Conservation (phyloP, 1,140 invertebrate species). For the Drosophila parvula region DNA sequence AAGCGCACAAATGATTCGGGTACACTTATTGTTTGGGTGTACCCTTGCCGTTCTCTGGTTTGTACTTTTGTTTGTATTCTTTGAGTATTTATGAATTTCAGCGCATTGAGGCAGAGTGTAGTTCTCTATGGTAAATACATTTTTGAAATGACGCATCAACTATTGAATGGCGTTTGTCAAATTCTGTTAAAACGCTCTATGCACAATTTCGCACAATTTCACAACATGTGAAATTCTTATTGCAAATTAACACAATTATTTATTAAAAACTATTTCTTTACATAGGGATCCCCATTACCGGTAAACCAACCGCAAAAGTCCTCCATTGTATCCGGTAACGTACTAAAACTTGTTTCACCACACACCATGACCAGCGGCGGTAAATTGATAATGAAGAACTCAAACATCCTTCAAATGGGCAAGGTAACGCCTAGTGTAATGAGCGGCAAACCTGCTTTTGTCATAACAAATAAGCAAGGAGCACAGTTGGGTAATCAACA, state of each 20-base stretch:
- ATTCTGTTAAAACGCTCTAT: too few species aligned
- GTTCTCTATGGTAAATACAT: too few species aligned
- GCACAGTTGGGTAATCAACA: slow-evolving; percentile 86
- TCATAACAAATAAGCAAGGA: slow-evolving; percentile 83
- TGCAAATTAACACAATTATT: neutral
- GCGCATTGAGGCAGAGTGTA: too few species aligned
- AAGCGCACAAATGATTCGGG: too few species aligned
- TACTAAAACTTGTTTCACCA: slow-evolving; percentile 77
- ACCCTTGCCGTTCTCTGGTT: too few species aligned
- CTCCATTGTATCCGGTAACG: slow-evolving; percentile 72
- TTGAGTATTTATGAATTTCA: too few species aligned
- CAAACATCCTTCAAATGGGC: slow-evolving; percentile 88
- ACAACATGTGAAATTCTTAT: too few species aligned
- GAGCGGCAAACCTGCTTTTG: slow-evolving; percentile 80
- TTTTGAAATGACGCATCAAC: too few species aligned
- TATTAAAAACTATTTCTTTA: neutral
- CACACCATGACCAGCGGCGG: slow-evolving; percentile 84
- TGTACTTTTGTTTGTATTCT: too few species aligned
- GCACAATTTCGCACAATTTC: too few species aligned
- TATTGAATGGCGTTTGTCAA: too few species aligned
- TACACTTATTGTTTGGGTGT: too few species aligned
- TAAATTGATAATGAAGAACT: slow-evolving; percentile 88
- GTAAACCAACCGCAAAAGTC: slow-evolving; percentile 58
- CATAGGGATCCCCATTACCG: slow-evolving; percentile 13
- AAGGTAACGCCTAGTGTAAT: slow-evolving; percentile 84